Percentiles rank a stretch among this genome's conserved stretches.
phyloP scores from a whole-genome alignment of 2,888 invertebrate genomes.

The Augochlorella aurata region DNA sequence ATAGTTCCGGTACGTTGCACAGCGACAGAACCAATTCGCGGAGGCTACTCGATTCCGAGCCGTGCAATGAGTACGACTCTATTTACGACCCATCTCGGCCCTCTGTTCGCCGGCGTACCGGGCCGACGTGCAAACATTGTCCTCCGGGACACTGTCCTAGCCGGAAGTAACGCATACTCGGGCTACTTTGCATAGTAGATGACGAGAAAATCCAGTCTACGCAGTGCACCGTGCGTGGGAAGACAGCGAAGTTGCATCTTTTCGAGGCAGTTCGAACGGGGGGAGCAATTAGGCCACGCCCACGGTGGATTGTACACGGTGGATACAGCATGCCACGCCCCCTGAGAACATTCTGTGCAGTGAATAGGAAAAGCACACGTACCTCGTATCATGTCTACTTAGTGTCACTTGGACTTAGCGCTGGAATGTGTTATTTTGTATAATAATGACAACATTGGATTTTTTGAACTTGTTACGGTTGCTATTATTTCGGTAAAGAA shows the following conservation, averaged over 20 bases:
- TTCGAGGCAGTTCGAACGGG: not conserved
- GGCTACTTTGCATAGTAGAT: no score
- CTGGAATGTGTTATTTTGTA: no score
- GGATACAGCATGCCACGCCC: not conserved
- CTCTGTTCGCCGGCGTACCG: not conserved
- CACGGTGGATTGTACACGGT: not conserved
- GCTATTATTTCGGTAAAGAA: no score
- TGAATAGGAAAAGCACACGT: not conserved
- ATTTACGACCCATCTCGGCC: constrained; percentile 21
- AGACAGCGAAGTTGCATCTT: not conserved
- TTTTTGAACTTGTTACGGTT: no score
- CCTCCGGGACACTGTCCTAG: not conserved
- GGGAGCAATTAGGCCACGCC: not conserved
- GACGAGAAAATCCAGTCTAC: no score
- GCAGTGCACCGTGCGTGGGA: not conserved
- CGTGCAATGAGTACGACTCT: not conserved
- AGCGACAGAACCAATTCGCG: constrained; percentile 27
- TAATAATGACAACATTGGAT: no score
- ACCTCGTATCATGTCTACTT: not conserved
- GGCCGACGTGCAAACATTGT: not conserved
- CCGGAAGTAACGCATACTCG: not conserved
- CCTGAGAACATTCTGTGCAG: not conserved
- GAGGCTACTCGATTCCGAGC: not conserved
- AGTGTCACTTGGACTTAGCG: no score
- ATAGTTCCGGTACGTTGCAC: constrained; percentile 32